phyloP scores from a whole-genome alignment of 2,113 vertebrate species.

The Hippocampus barbouri region DNA sequence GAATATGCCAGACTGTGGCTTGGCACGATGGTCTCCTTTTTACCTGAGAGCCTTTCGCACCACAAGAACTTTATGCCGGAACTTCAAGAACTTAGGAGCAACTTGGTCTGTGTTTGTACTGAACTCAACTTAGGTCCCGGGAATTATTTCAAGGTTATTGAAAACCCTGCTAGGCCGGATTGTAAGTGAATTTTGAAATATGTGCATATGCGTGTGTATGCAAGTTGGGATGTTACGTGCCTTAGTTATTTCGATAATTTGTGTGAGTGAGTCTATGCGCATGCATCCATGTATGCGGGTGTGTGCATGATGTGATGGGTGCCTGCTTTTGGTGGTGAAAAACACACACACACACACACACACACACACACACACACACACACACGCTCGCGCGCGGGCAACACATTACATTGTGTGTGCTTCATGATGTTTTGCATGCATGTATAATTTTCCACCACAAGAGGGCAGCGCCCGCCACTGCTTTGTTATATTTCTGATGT shows the following conservation, averaged over 20 bases:
- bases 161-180: background rate
- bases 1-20: slow-evolving; percentile 40
- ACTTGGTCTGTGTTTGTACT: background rate
- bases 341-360: too few relatives aligned
- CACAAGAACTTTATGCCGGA: background rate
- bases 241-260: too few relatives aligned
- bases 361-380: too few relatives aligned
- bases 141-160: background rate
- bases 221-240: too few relatives aligned
- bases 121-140: background rate
- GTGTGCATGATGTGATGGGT: too few relatives aligned
- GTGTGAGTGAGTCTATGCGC: too few relatives aligned
- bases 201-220: slow-evolving; percentile 13
- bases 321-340: too few relatives aligned
- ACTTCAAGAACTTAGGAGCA: background rate
- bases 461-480: slow-evolving; percentile 35
- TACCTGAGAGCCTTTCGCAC: slow-evolving; percentile 7
- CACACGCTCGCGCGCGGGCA: too few relatives aligned
- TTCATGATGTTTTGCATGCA: background rate
- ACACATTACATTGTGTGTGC: too few relatives aligned
- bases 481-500: background rate
- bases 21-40: slow-evolving; percentile 50
- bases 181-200: background rate
- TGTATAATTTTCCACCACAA: slow-evolving; percentile 25
- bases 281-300: too few relatives aligned